Conservation (phyloP, 2,113 vertebrate species). For the Nyctibius bracteatus region DNA sequence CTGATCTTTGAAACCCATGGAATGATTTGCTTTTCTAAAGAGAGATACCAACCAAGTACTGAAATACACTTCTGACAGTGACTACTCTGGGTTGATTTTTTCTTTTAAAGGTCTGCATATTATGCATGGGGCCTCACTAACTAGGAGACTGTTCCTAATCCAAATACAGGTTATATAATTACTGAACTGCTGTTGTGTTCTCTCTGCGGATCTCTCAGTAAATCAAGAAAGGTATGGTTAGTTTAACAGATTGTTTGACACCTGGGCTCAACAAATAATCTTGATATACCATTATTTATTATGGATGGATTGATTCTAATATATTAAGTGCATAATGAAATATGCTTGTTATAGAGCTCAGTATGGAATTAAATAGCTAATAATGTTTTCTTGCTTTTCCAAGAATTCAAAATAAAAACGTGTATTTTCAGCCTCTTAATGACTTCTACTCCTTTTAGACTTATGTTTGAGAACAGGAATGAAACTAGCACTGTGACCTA, state of each 20-base stretch:
- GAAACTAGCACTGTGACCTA: not conserved
- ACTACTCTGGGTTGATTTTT: not conserved
- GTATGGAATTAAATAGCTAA: not conserved
- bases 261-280: not conserved
- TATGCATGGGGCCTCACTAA: not conserved
- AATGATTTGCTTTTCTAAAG: not conserved
- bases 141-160: not conserved
- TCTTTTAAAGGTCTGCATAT: not conserved
- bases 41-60: not conserved
- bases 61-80: not conserved
- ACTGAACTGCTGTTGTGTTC: not conserved
- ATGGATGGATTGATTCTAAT: not conserved
- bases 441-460: not conserved
- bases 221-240: not conserved
- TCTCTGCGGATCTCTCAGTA: not conserved
- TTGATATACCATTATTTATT: not conserved
- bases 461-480: not conserved
- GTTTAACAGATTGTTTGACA: not conserved
- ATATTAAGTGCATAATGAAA: not conserved
- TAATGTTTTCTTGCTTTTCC: not conserved
- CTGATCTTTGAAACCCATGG: not conserved
- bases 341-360: not conserved
- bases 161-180: not conserved
- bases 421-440: not conserved
- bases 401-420: not conserved